Percentiles rank a stretch among this genome's conserved stretches.
Evolutionary conservation across 2,888 invertebrate species (phyloP).

Genomic region (Lasius platythorax): DNA sequence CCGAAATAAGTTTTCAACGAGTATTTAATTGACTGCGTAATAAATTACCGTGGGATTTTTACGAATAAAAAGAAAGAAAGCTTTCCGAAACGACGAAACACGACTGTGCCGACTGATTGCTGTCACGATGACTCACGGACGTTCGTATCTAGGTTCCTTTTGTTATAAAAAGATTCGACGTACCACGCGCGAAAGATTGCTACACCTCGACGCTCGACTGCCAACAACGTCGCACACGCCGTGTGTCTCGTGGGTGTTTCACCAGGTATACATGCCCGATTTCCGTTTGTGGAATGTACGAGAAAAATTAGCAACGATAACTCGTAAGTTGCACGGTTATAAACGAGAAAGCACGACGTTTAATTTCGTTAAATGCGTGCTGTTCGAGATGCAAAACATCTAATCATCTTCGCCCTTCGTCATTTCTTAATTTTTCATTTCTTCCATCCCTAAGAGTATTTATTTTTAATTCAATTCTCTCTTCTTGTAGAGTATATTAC

Average conservation of each 20-base stretch:
- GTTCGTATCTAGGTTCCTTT: conserved; percentile 67
- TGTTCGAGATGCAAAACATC: neutral
- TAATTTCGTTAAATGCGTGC: conserved; percentile 2
- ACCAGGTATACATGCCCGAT: conserved; percentile 44
- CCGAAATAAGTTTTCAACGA: conserved; percentile 20
- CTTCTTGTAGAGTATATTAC: neutral
- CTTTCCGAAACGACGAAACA: conserved; percentile 16
- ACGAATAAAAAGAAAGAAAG: neutral
- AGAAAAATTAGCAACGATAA: conserved; percentile 62
- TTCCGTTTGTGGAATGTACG: conserved; percentile 50
- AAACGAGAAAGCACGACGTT: conserved; percentile 58
- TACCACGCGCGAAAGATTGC: conserved; percentile 71
- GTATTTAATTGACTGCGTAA: conserved; percentile 26
- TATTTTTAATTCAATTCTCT: neutral
- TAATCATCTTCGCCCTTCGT: neutral
- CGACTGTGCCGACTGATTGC: conserved; percentile 43
- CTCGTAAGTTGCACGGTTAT: conserved; percentile 36
- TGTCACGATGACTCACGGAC: conserved; percentile 63
- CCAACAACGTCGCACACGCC: conserved; percentile 60
- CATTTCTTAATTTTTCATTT: neutral
- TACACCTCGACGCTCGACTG: conserved; percentile 67
- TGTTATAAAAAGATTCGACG: conserved; percentile 73
- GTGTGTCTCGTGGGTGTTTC: conserved; percentile 67
- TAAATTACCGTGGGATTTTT: conserved; percentile 1
- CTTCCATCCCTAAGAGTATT: neutral